These are phyloP conservation scores for Pomatostomus ruficeps DNA, from an alignment of 2,113 vertebrate species.

Conservation along the genomic window DNA sequence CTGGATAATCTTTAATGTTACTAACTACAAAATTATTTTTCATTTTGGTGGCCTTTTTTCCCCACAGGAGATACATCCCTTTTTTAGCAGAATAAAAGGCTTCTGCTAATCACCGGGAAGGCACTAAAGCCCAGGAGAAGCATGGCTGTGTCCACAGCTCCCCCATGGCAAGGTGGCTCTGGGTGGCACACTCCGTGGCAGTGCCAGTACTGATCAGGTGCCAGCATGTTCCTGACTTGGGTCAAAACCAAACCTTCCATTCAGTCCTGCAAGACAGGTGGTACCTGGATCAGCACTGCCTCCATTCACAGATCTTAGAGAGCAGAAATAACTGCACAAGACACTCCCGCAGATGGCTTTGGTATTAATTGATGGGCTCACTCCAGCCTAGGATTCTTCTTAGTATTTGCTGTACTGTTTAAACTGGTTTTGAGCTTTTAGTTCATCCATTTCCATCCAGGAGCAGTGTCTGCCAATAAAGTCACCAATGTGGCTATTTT, in stretches of 20 bases:
- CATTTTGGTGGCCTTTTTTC: neutral
- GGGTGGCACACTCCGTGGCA: neutral
- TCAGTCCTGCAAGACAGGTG: neutral
- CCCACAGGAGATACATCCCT: accelerated
- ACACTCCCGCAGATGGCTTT: neutral
- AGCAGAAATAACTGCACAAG: neutral
- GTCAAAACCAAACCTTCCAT: neutral
- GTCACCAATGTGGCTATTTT: neutral
- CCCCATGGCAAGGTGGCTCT: neutral
- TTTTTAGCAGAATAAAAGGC: neutral
- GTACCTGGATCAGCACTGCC: neutral
- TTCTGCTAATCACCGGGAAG: neutral
- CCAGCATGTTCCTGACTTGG: neutral
- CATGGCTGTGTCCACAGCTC: neutral
- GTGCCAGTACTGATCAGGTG: neutral
- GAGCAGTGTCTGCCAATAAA: neutral
- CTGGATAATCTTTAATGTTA: neutral
- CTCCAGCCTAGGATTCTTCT: neutral
- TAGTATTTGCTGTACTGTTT: neutral
- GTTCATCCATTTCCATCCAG: neutral
- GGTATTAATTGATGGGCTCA: neutral
- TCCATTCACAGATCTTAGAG: neutral
- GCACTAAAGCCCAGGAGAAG: neutral
- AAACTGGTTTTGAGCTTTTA: neutral
- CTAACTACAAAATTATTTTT: neutral